phyloP scores from a whole-genome alignment of 2,797 vertebrate genomes.

The Moxostoma hubbsi region DNA sequence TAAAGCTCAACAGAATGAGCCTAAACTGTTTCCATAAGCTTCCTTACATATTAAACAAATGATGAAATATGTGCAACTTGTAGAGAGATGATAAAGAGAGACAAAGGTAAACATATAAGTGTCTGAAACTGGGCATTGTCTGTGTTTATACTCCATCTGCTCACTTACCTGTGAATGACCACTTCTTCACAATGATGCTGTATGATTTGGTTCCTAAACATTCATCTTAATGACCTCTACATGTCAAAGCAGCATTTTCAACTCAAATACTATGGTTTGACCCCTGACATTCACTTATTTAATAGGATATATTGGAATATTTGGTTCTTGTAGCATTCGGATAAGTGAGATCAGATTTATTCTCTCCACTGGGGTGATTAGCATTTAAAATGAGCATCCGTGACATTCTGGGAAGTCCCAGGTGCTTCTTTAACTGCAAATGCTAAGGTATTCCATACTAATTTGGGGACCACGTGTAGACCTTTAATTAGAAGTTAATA shows the following conservation, averaged over 20 bases:
- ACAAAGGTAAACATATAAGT: slow-evolving; percentile 18
- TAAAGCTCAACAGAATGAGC: neutral
- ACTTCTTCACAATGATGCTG: slow-evolving; percentile 14
- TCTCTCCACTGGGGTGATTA: slow-evolving; percentile 18
- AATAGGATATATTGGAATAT: neutral
- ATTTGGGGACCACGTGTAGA: neutral
- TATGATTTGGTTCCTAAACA: neutral
- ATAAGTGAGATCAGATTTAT: neutral
- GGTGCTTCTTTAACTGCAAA: slow-evolving; percentile 37
- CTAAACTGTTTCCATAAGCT: neutral
- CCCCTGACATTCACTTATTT: neutral
- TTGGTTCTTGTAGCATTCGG: slow-evolving; percentile 2
- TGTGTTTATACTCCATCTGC: slow-evolving; percentile 21
- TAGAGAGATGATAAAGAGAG: neutral
- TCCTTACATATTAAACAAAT: neutral
- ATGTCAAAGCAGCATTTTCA: slow-evolving; percentile 5
- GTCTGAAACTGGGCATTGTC: slow-evolving; percentile 35
- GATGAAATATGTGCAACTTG: neutral
- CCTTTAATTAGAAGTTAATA: slow-evolving; percentile 30
- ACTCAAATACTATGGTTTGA: neutral
- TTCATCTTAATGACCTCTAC: slow-evolving; percentile 12
- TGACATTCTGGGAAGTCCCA: slow-evolving; percentile 36
- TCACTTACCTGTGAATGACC: slow-evolving; percentile 3
- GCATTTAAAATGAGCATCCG: slow-evolving; percentile 35
- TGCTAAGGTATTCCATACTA: slow-evolving; percentile 28